Evolutionary conservation across 2,888 invertebrate species (phyloP), one percentile per base, ranked within the genome.

Genomic region (Oscheius myriophilus): DNA sequence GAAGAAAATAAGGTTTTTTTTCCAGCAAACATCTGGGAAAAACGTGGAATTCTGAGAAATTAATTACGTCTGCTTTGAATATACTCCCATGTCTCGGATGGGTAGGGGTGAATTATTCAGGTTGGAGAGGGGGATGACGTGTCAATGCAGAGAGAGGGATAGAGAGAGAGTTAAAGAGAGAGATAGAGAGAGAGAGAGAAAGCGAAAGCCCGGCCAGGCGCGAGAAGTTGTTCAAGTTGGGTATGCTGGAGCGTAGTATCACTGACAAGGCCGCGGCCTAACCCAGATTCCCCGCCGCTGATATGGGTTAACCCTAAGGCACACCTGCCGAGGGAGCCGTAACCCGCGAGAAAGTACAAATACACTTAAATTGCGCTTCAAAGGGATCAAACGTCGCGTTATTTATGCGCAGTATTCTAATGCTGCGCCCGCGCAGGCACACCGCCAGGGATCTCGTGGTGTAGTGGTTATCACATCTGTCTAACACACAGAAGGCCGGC

Each of bases 401-500:
- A 3, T 6, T 33, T 33, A 9, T 33, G 33, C 33, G 33, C 4
- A 33, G 9, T 3, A 33, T 33, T 33, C 33, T 33, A 33, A 33
- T 33, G 3, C 3, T 3, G 33, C 33, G 33, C 33, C 33, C 9
- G 33, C 33, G 33, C 33, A 3, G 9, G 4, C 33, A 3, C 33
- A 33, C 33, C 3, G n/a, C n/a, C 33, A 33, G 33, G 33, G 65
- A 55, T 65, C 55, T 55, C 65, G 65, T 65, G 65, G 73, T 73
- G 73, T 72, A 73, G 73, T 73, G 73, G 73, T 72, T 74, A 78
- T 76, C 76, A 78, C 74, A 73, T 76, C 74, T 77, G 78, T 73
- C 78, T 76, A 76, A 76, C 76, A 76, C 76, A 74, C 73, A 74
- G 76, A 76, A 76, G 76, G 76, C 68, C 76, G 71, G 76, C 72